Evolutionary conservation across 2,113 vertebrate genomes (phyloP).

Genomic region (Micromys minutus): DNA sequence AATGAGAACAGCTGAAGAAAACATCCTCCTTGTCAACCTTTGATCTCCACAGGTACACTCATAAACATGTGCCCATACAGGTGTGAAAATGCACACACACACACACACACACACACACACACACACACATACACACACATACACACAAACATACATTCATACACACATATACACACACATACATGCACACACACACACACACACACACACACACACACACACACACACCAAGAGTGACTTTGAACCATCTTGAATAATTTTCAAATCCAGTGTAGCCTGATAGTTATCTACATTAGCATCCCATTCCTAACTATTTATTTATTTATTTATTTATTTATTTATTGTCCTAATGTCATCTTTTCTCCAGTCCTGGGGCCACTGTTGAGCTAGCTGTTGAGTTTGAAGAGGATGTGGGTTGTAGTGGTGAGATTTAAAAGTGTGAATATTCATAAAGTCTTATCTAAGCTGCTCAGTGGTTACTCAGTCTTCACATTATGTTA

Average conservation of each 20-base stretch:
- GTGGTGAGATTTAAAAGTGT: constrained; percentile 76
- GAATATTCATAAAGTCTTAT: constrained; percentile 87
- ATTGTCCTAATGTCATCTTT: constrained; percentile 27
- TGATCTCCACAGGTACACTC: neutral
- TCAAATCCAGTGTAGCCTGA: neutral
- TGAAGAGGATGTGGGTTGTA: constrained; percentile 54
- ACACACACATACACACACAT: no score
- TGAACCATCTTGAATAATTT: neutral
- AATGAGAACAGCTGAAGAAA: neutral
- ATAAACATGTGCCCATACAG: neutral
- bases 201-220: no score
- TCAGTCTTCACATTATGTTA: constrained; percentile 80
- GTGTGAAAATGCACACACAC: neutral
- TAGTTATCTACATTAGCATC: neutral
- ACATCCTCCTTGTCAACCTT: neutral
- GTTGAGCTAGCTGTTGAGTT: constrained; percentile 61
- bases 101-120: neutral
- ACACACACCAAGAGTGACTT: neutral
- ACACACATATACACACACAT: neutral
- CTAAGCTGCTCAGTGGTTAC: constrained; percentile 83
- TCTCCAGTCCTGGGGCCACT: constrained; percentile 46
- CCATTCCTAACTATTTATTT: neutral
- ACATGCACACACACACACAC: neutral
- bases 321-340: neutral
- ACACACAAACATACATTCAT: neutral